Base-by-base conservation (phyloP, 92 coral and sea anemone genomes). In the Porites rus region DNA sequence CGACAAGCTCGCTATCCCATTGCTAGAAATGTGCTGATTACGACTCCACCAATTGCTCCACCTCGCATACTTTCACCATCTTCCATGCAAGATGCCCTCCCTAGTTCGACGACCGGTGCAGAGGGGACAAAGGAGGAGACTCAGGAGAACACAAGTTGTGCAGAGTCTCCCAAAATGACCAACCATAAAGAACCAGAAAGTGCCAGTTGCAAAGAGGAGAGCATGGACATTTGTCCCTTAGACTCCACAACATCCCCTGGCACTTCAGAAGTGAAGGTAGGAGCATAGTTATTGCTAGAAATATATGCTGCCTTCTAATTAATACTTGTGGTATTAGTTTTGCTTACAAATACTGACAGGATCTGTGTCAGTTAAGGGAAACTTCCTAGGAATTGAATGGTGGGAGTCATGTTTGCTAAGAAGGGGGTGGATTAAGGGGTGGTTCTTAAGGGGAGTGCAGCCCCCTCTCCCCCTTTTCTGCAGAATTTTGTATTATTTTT, bases 201-300 rank as follows among this genome's bases (percentile, higher is more conserved):
- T 19, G 67, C 81, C 8, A 72, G 65, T n/a, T 87, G 83, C 20
- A 94, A 94, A 78, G 98, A 94, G 21, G 98, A 92, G 72, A 69
- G 77, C 19, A 90, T 82, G 81, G 98, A 94, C 8, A 86, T 92
- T 14, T 94, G 92, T 46, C 91, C 90, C 38, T 80, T 94, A 67
- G 98, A 94, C 71, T 94, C 98, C 19, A 94, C 98, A 19, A 94
- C 98, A 0, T 94, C 98, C 63, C 98, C 98, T 52, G 92, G 94
- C 63, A 88, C 94, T 31, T 86, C 95, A 16, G 98, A 92, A 46
- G 70, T 84, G 20, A 92, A 85, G 87, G 97, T 94, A 85, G 28
- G 91, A 16, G 20, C 64, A 51, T 19, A 2, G 10, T 67, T 12
- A 24, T 24, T 11, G 7, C 4, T 11, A 69, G 1, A 12, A 5